Base-by-base conservation (phyloP, 2,113 vertebrate species). In the Oxyura jamaicensis region DNA sequence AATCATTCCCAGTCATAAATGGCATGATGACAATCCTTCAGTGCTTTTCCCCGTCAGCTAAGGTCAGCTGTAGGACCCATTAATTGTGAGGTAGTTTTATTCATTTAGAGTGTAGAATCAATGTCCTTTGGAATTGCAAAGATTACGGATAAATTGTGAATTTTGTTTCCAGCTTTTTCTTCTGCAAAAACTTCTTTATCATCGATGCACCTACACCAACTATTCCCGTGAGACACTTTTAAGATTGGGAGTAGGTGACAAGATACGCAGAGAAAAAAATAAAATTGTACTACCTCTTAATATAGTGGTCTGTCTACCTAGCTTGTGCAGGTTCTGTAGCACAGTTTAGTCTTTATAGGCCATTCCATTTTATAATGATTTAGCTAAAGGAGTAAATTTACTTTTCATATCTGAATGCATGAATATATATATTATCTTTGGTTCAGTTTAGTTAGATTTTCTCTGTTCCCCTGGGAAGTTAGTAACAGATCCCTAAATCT, bases 201-300 rank as follows among this genome's bases (percentile, higher is more conserved):
- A 36, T 50, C 67, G 52, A 14, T 67, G 3, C 56, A 55, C 13
- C 26, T 91, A 29, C 8, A 36, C 18, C 31, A 59, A 16, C n/a
- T 85, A 46, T 76, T 80, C 26, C n/a, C 66, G 46, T 48, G 22
- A 73, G 12, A 46, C 15, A 13, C 23, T 65, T 46, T n/a, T 74
- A 58, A 83, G 77, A 26, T 41, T 80, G 23, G 18, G 50, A 76
- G 7, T 15, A 48, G 26, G 26, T 55, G 31, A 25, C 14, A 39
- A 56, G 22, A 63, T 56, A 52, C 1, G 0, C 28, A 3, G n/a
- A 60, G 12, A 23, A 19, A 28, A 77, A 53, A 41, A 21, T 41
- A 73, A 66, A 59, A 12, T 39, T 1, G 0, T 0, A 0, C 5
- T 10, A 31, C 20, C 20, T 41, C n/a, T 71, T 72, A 60, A 17